A percentile compares a stretch with the other conserved stretches of the same genome.
Conservation (phyloP, 2,113 vertebrate genomes). For the Halcyon malimbica region DNA sequence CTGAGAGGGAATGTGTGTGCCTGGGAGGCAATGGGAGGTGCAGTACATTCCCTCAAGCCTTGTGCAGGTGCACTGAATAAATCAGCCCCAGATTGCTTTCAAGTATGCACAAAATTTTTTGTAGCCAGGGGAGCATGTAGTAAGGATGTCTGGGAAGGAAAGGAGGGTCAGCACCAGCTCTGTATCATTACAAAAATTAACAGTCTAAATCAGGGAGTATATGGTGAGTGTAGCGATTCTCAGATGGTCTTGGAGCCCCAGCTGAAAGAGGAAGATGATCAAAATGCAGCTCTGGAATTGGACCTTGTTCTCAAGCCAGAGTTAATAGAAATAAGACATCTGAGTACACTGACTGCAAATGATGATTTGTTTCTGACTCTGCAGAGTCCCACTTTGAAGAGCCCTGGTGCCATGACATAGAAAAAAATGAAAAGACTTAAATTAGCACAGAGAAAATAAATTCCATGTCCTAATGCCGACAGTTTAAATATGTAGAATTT, state of each 20-base stretch:
- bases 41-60: constrained; percentile 27
- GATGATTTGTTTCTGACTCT: constrained; percentile 10
- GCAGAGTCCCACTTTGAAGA: constrained; percentile 26
- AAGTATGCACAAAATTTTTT: constrained; percentile 8
- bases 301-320: neutral
- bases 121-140: neutral
- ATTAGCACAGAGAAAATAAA: constrained; percentile 38
- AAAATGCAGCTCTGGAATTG: neutral
- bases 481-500: constrained; percentile 9
- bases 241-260: neutral
- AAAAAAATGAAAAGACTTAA: neutral
- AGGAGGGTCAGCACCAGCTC: neutral
- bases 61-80: constrained; percentile 47
- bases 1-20: neutral
- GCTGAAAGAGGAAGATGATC: neutral
- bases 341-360: neutral
- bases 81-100: constrained; percentile 37
- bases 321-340: neutral
- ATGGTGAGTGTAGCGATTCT: neutral
- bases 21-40: neutral
- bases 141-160: neutral
- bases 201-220: neutral
- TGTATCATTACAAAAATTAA: neutral
- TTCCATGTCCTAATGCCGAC: neutral
- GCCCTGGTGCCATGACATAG: neutral